phyloP scores from a whole-genome alignment of 1,140 invertebrate species.

The Drosophila sproati region DNA sequence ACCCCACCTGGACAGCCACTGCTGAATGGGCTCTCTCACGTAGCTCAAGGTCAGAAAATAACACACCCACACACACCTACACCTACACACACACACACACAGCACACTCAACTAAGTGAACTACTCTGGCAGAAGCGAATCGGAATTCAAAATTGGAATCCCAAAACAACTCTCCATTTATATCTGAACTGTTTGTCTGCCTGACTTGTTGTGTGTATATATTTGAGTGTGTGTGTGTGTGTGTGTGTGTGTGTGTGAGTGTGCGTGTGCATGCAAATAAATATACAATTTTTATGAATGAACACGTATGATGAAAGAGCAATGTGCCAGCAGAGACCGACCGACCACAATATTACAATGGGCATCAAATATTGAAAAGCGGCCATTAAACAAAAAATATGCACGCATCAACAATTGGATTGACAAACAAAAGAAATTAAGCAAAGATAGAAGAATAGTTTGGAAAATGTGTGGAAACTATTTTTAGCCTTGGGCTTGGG shows the following conservation, averaged over 20 bases:
- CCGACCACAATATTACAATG: constrained; percentile 51
- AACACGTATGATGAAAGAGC: constrained; percentile 81
- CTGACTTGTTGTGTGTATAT: background rate
- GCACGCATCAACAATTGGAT: too few relatives aligned
- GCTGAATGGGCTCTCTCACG: constrained; percentile 39
- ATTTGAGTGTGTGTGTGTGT: background rate
- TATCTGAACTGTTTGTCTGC: constrained; percentile 15
- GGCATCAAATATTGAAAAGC: constrained; percentile 14
- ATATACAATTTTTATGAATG: constrained; percentile 82
- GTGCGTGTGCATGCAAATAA: constrained; percentile 73
- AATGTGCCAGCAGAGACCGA: constrained; percentile 27
- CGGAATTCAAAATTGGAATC: constrained; percentile 13
- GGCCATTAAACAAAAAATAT: background rate
- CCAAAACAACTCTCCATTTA: constrained; percentile 19
- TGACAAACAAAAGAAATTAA: too few relatives aligned
- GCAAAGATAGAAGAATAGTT: too few relatives aligned
- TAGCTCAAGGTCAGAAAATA: constrained; percentile 69
- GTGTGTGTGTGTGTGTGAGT: constrained; percentile 33
- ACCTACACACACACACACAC: constrained; percentile 18
- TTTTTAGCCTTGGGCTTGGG: too few relatives aligned
- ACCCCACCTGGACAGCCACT: too few relatives aligned
- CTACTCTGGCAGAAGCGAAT: constrained; percentile 14
- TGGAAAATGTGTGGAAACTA: too few relatives aligned
- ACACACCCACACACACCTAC: constrained; percentile 13
- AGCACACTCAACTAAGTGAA: constrained; percentile 3